Conservation (phyloP, 2,888 invertebrate genomes). For the Lasioglossum calceatum region DNA sequence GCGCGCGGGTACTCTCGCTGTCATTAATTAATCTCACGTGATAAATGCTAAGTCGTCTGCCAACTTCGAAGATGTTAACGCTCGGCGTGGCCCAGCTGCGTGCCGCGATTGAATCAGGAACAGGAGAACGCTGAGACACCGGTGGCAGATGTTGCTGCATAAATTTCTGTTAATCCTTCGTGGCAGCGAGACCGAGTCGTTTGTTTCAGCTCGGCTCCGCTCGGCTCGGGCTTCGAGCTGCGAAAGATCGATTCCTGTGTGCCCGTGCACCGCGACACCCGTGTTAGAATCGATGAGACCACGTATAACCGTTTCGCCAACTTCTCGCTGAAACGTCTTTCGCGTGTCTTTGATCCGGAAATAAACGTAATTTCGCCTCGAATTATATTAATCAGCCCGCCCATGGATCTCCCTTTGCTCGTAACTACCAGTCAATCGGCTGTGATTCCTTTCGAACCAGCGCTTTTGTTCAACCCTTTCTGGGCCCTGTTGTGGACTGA, state of each 20-base stretch:
- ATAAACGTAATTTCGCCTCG: neutral
- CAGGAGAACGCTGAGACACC: slow-evolving; percentile 59
- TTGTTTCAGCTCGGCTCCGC: slow-evolving; percentile 28
- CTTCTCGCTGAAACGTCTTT: neutral
- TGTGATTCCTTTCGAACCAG: neutral
- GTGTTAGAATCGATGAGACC: slow-evolving; percentile 20
- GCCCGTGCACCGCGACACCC: neutral
- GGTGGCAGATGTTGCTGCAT: slow-evolving; percentile 69
- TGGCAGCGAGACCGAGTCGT: slow-evolving; percentile 46
- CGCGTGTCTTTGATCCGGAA: neutral
- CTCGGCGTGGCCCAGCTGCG: slow-evolving; percentile 68
- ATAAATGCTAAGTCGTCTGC: slow-evolving; percentile 81
- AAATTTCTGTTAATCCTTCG: slow-evolving; percentile 71
- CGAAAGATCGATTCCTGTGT: slow-evolving; percentile 50
- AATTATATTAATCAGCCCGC: neutral
- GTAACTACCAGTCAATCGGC: neutral
- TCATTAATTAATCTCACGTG: slow-evolving; percentile 81
- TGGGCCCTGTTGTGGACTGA: neutral
- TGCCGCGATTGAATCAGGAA: slow-evolving; percentile 64
- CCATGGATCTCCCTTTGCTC: neutral
- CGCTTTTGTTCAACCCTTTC: neutral
- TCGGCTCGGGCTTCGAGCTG: neutral
- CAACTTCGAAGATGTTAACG: slow-evolving; percentile 77
- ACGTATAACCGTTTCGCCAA: neutral
- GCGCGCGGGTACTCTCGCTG: slow-evolving; percentile 55